Conservation (phyloP, 1,140 invertebrate genomes). For the Ladona fulva region DNA sequence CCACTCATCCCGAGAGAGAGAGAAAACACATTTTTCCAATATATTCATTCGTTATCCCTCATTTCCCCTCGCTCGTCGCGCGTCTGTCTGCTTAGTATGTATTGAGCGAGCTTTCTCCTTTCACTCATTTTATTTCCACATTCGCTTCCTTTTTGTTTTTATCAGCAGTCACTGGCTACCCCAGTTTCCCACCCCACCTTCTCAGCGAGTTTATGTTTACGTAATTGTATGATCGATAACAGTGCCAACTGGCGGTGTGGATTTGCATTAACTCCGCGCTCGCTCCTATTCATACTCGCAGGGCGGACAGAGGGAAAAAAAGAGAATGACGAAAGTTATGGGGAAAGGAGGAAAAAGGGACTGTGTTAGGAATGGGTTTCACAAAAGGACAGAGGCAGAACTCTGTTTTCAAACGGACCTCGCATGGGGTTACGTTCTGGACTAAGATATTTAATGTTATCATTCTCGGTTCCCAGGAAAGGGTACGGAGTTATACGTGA, state of each 20-base stretch:
- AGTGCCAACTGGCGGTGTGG: background rate
- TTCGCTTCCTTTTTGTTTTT: background rate
- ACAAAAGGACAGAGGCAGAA: background rate
- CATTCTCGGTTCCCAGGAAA: too few species aligned
- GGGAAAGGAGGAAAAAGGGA: too few species aligned
- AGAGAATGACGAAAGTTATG: too few species aligned
- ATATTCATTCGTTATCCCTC: background rate
- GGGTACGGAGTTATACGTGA: too few species aligned
- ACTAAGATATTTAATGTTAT: too few species aligned
- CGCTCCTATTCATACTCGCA: too few species aligned
- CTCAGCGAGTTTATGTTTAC: background rate
- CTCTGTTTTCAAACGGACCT: too few species aligned
- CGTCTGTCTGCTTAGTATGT: background rate
- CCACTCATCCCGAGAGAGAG: too few species aligned
- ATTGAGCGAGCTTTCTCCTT: background rate
- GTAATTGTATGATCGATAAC: background rate
- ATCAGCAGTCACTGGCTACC: background rate
- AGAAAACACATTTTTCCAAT: too few species aligned
- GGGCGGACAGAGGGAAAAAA: too few species aligned
- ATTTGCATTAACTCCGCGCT: background rate
- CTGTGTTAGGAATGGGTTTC: background rate
- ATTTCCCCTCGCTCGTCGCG: background rate
- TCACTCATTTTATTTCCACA: background rate
- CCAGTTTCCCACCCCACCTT: background rate
- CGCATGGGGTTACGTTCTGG: too few species aligned